These are phyloP conservation scores for Armadillidium nasatum DNA, from an alignment of 1,140 invertebrate species.

Conservation along the genomic window DNA sequence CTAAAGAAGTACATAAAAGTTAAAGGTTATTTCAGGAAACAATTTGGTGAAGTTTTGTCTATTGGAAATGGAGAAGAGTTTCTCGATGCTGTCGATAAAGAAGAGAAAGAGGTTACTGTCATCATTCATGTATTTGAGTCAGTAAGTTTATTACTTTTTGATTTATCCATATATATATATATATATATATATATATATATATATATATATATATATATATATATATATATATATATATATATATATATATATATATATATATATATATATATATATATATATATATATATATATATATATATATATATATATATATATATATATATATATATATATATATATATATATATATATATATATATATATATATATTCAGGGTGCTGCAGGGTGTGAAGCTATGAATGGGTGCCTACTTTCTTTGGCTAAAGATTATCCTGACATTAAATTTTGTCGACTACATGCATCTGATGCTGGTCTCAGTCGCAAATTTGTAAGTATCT, in stretches of 20 bases:
- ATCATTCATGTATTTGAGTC: slow-evolving; percentile 87
- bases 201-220: no score
- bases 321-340: no score
- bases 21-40: slow-evolving; percentile 49
- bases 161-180: no score
- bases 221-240: no score
- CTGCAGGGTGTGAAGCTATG: slow-evolving; percentile 73
- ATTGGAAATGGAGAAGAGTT: slow-evolving; percentile 70
- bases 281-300: no score
- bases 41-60: slow-evolving; percentile 57
- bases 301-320: no score
- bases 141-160: slow-evolving; percentile 45
- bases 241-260: no score
- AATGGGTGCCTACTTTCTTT: slow-evolving; percentile 76
- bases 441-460: slow-evolving; percentile 86
- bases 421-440: slow-evolving; percentile 71
- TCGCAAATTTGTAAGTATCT: slow-evolving; percentile 63
- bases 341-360: no score
- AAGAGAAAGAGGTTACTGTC: slow-evolving; percentile 76
- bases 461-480: slow-evolving; percentile 66
- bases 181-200: no score
- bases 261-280: no score
- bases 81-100: slow-evolving; percentile 80
- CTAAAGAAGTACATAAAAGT: not conserved
- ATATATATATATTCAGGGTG: slow-evolving; percentile 49